Percentiles rank a stretch among this genome's conserved stretches.
phyloP scores from a whole-genome alignment of 2,797 vertebrate species.

The Aselliscus stoliczkanus region DNA sequence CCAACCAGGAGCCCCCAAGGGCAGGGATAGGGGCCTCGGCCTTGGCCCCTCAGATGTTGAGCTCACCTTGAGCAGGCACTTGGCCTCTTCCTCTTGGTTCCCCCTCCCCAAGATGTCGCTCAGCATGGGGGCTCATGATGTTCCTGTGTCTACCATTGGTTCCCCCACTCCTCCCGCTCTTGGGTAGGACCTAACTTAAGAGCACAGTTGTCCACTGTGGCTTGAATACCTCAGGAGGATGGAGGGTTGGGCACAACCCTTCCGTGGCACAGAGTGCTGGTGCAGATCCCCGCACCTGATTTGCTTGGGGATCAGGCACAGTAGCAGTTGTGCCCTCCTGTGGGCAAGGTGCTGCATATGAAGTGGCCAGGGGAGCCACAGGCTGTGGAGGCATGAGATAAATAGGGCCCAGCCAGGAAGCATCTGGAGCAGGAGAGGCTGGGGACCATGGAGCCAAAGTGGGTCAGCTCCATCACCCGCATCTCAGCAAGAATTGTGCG shows the following conservation, averaged over 20 bases:
- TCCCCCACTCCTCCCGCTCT: background rate
- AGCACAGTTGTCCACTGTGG: background rate
- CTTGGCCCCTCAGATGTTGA: background rate
- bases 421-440: constrained; percentile 48
- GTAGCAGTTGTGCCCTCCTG: background rate
- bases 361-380: constrained; percentile 2
- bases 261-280: background rate
- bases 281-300: background rate
- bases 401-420: constrained; percentile 27
- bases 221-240: background rate
- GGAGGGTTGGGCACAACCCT: background rate
- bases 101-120: background rate
- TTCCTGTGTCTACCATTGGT: background rate
- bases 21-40: background rate
- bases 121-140: background rate
- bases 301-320: background rate
- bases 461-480: constrained; percentile 64
- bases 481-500: constrained; percentile 39
- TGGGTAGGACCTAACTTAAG: background rate
- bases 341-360: background rate
- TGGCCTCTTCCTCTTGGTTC: background rate
- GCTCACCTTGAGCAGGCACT: background rate
- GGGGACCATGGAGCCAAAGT: constrained; percentile 61
- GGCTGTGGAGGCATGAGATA: background rate
- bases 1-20: background rate